Evolutionary conservation across 1,140 invertebrate genomes (phyloP), one percentile per base, ranked within the genome.

Genomic region (Lasioglossum albipes): DNA sequence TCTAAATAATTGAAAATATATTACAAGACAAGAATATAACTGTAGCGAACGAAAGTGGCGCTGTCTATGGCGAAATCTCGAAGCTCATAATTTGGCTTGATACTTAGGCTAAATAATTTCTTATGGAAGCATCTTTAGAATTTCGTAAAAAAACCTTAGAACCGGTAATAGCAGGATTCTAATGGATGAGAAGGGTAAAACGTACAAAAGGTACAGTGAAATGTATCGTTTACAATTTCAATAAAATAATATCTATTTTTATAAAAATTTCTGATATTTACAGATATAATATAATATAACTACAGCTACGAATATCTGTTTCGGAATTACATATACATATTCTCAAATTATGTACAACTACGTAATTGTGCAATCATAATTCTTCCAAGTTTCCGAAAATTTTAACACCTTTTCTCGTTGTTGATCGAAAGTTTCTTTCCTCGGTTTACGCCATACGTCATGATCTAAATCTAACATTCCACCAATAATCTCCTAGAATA

Each of bases 401-500:
- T 95, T 86, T 57, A 96, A 88, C 9, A 96, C 95, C 93, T 97
- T 96, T 82, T 94, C 92, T 62, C 94, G 94, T 89, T 97, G 96
- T 61, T 95, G 93, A 71, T 97, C 95, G 91, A 97, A 96, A 67
- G 91, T 94, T 92, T 98, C 96, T 82, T 92, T 95, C 86, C 94
- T 95, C 13, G 96, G 97, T 91, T 97, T 97, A 75, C 97, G 95
- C 98, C 98, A 99, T 77, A 96, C 88, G 64, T 94, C 94, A 75
- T 97, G 96, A 92, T 99, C 96, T 62, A 98, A 93, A 90, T 99
- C 97, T 79, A 99, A 91, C 95, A 99, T 98, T 3, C 98, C 98
- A 52, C 97, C 98, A 92, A 99, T 96, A 41, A 99, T 96, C 96
- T 99, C 97, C 96, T 98, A 87, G 18, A 94, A 94, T 87, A 75